A percentile compares a stretch with the other conserved stretches of the same genome.
Evolutionary conservation across 1,140 invertebrate genomes (phyloP).

Genomic region (Hypsibius dujardini): DNA sequence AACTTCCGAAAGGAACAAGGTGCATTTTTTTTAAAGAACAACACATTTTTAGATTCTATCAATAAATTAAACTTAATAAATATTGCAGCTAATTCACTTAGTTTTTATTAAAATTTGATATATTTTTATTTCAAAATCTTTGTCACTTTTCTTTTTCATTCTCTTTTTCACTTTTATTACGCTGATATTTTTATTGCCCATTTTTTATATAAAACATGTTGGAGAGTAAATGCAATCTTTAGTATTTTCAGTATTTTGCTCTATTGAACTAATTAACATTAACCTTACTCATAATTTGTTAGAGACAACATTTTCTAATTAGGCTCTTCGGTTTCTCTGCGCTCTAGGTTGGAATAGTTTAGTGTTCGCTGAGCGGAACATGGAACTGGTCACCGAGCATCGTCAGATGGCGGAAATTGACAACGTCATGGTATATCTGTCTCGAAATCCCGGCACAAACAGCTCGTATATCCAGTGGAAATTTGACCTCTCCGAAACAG

Average conservation of each 20-base stretch:
- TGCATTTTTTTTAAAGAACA: neutral
- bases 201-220: neutral
- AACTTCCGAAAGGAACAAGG: neutral
- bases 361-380: neutral
- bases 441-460: neutral
- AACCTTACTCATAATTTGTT: neutral
- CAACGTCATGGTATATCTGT: neutral
- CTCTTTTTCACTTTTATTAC: neutral
- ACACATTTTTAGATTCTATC: neutral
- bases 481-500: conserved; percentile 1
- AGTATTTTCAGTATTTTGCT: neutral
- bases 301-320: neutral
- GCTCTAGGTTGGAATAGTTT: conserved; percentile 5
- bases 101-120: neutral
- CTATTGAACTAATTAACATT: neutral
- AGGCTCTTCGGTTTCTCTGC: neutral
- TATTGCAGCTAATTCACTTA: neutral
- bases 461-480: neutral
- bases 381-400: conserved; percentile 1
- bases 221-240: neutral
- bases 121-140: neutral
- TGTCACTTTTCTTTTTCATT: neutral
- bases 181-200: neutral
- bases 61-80: neutral
- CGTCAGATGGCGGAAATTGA: neutral